Evolutionary conservation across 2,888 invertebrate genomes (phyloP).

Genomic region (Eucera pruinosa): DNA sequence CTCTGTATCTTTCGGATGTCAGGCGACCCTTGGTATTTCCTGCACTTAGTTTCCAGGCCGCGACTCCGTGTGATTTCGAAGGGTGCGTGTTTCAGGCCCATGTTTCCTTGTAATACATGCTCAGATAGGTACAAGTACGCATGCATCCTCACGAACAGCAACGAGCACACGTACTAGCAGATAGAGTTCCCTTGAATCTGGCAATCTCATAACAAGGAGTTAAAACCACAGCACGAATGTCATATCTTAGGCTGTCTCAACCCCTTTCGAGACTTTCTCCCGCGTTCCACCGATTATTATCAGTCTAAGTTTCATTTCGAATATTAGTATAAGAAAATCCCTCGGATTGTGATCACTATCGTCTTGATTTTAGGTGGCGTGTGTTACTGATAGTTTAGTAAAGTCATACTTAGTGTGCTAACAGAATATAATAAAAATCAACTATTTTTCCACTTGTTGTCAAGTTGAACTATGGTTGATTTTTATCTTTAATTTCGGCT

Average conservation of each 20-base stretch:
- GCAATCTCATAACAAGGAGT: slow-evolving; percentile 83
- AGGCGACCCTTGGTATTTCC: slow-evolving; percentile 65
- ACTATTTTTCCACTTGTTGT: too few species aligned
- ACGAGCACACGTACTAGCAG: slow-evolving; percentile 44
- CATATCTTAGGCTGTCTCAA: slow-evolving; percentile 79
- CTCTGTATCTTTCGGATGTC: slow-evolving; percentile 62
- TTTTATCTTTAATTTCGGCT: too few species aligned
- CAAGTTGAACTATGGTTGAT: too few species aligned
- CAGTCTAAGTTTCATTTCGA: slow-evolving; percentile 79
- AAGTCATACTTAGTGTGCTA: too few species aligned
- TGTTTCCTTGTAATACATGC: slow-evolving; percentile 60
- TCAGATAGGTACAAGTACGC: slow-evolving; percentile 59
- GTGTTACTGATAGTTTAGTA: too few species aligned
- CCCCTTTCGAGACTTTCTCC: slow-evolving; percentile 58
- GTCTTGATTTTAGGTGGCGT: background rate
- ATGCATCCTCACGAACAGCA: slow-evolving; percentile 33
- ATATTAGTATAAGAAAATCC: slow-evolving; percentile 20
- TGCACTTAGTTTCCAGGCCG: slow-evolving; percentile 63
- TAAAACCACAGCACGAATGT: slow-evolving; percentile 84
- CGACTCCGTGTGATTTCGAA: slow-evolving; percentile 65
- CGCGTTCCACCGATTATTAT: slow-evolving; percentile 79
- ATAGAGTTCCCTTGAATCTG: slow-evolving; percentile 76
- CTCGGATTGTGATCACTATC: background rate
- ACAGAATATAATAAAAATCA: too few species aligned
- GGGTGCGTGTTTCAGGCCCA: slow-evolving; percentile 64